A percentile compares a stretch with the other conserved stretches of the same genome.
These are phyloP conservation scores for Trichacis sp. DNA, from an alignment of 2,888 invertebrate genomes.

Conservation along the genomic window DNA sequence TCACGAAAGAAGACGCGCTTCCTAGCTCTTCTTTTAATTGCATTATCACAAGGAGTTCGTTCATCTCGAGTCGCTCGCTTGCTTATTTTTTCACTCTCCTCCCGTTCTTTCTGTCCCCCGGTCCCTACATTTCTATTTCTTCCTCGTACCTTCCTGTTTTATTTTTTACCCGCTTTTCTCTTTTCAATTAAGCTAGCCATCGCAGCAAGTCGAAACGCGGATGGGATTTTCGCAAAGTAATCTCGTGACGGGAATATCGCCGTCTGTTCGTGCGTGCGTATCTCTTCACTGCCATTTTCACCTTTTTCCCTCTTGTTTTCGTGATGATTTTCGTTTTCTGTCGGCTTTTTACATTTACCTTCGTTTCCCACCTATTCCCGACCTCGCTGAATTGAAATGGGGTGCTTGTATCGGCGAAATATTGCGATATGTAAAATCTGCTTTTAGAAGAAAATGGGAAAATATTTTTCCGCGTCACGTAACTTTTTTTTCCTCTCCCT, in stretches of 20 bases:
- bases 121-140: slow-evolving; percentile 1
- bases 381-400: slow-evolving; percentile 12
- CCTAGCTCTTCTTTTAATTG: slow-evolving; percentile 43
- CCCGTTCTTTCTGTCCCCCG: slow-evolving; percentile 5
- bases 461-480: background rate
- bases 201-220: slow-evolving; percentile 27
- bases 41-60: slow-evolving; percentile 35
- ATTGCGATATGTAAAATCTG: slow-evolving; percentile 9
- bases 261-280: slow-evolving; percentile 28
- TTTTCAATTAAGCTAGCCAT: slow-evolving; percentile 28
- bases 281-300: slow-evolving; percentile 9
- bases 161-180: slow-evolving; percentile 7
- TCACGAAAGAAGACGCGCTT: slow-evolving; percentile 8
- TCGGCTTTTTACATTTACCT: slow-evolving; percentile 2
- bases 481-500: too few relatives aligned
- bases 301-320: slow-evolving; percentile 17
- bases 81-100: slow-evolving; percentile 19
- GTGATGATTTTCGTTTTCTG: slow-evolving; percentile 18
- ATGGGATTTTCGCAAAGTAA: slow-evolving; percentile 32
- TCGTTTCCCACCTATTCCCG: background rate
- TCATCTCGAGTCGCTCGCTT: slow-evolving; percentile 17
- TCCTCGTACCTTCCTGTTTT: background rate
- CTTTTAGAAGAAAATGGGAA: slow-evolving; percentile 2
- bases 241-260: slow-evolving; percentile 30
- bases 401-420: slow-evolving; percentile 9